These are phyloP conservation scores for Mionectes olivaceus DNA, from an alignment of 2,797 vertebrate species.

Conservation along the genomic window DNA sequence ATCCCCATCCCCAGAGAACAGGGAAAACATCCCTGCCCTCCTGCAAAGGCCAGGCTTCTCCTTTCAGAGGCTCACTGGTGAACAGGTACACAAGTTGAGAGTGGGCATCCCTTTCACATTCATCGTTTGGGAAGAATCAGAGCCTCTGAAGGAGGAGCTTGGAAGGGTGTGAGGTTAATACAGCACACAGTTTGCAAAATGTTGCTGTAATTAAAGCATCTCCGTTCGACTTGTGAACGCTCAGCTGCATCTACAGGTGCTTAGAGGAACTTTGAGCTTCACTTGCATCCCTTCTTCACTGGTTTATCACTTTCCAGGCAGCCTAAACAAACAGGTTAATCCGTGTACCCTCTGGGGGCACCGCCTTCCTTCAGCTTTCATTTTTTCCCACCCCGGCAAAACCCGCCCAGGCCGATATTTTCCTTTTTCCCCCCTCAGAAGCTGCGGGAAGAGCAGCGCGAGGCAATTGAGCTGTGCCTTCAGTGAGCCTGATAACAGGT, in stretches of 20 bases:
- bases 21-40: background rate
- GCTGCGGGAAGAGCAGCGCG: background rate
- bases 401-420: background rate
- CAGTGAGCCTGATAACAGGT: conserved; percentile 70
- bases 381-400: background rate
- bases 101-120: background rate
- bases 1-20: accelerated
- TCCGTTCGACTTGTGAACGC: background rate
- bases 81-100: accelerated
- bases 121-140: background rate
- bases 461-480: conserved; percentile 35
- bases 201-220: background rate
- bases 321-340: background rate
- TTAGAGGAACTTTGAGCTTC: background rate
- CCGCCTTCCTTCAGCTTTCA: background rate
- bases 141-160: background rate
- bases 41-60: background rate
- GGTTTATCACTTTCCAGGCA: background rate
- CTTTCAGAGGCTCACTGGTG: background rate
- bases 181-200: background rate
- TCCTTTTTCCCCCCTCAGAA: background rate
- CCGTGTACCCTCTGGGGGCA: background rate
- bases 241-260: background rate
- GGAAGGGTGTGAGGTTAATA: background rate
- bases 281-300: background rate